phyloP scores from a whole-genome alignment of 64 coral and sea anemone genomes.

The Anthopleura sola region DNA sequence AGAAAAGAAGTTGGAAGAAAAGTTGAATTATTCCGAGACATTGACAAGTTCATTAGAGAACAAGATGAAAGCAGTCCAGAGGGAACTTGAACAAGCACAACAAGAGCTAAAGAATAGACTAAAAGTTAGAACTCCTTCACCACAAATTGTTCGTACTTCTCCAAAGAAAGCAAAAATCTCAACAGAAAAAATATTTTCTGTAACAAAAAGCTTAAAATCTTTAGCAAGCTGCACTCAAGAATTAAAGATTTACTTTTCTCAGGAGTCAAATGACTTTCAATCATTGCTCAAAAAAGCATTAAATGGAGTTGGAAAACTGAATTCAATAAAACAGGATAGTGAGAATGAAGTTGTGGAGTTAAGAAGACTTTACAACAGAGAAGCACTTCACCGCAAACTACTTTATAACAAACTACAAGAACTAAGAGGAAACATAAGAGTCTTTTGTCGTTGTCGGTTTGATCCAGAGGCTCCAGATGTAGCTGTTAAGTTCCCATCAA shows the following conservation, averaged over 20 bases:
- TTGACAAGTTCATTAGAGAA: conserved; percentile 47
- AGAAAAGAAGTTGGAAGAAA: conserved; percentile 45
- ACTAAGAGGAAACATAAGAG: conserved; percentile 76
- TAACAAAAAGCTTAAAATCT: neutral
- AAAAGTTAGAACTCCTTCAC: conserved; percentile 1
- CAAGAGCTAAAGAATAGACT: conserved; percentile 26
- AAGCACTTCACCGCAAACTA: conserved; percentile 75
- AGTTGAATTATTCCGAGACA: conserved; percentile 56
- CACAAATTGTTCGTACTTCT: conserved; percentile 17
- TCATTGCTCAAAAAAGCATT: conserved; percentile 46
- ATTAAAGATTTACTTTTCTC: conserved; percentile 33
- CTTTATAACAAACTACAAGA: conserved; percentile 92
- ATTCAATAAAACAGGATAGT: conserved; percentile 29
- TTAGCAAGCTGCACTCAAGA: neutral
- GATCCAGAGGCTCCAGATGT: conserved; percentile 46
- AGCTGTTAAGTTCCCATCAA: conserved; percentile 53
- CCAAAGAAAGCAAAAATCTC: conserved; percentile 12
- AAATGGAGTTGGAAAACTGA: conserved; percentile 44
- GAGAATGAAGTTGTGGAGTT: conserved; percentile 67
- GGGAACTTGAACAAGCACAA: conserved; percentile 45
- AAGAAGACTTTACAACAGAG: conserved; percentile 67
- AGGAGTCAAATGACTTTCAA: conserved; percentile 41
- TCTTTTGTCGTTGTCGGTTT: conserved; percentile 74
- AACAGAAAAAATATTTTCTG: neutral
- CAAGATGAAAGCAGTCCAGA: conserved; percentile 36